Evolutionary conservation across 2,113 vertebrate species (phyloP).

Genomic region (Calonectris borealis): DNA sequence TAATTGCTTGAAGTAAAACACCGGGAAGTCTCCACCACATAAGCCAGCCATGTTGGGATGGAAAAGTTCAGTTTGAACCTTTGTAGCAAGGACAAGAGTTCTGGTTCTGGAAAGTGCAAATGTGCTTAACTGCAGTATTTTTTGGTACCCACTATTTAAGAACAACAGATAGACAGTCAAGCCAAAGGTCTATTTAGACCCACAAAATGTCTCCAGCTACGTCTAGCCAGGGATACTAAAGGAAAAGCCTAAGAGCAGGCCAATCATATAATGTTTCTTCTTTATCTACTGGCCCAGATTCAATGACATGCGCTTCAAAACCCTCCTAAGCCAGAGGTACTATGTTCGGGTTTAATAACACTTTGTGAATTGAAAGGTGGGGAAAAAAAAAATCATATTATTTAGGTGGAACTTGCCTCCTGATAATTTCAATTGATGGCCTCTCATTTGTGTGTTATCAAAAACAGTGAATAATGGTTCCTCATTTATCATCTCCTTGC

Average conservation of each 20-base stretch:
- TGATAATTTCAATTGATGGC: neutral
- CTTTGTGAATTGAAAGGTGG: neutral
- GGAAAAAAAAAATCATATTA: neutral
- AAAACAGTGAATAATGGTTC: neutral
- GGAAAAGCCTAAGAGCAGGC: neutral
- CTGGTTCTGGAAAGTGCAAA: neutral
- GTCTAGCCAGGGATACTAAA: neutral
- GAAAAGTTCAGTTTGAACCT: neutral
- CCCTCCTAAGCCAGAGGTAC: neutral
- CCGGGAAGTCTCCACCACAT: neutral
- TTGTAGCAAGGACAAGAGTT: neutral
- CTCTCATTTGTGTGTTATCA: neutral
- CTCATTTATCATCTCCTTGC: neutral
- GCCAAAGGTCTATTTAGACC: neutral
- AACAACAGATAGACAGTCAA: neutral
- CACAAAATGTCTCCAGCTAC: neutral
- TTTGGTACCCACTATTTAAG: neutral
- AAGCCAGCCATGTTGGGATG: fast-evolving
- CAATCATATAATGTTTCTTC: neutral
- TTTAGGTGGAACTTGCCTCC: neutral
- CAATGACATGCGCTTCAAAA: neutral
- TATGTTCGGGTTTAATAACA: neutral
- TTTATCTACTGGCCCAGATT: neutral
- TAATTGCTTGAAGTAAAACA: neutral
- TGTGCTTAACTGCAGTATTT: neutral